Base-by-base conservation (phyloP, 2,888 invertebrate genomes). In the Lasioglossum villosulum region DNA sequence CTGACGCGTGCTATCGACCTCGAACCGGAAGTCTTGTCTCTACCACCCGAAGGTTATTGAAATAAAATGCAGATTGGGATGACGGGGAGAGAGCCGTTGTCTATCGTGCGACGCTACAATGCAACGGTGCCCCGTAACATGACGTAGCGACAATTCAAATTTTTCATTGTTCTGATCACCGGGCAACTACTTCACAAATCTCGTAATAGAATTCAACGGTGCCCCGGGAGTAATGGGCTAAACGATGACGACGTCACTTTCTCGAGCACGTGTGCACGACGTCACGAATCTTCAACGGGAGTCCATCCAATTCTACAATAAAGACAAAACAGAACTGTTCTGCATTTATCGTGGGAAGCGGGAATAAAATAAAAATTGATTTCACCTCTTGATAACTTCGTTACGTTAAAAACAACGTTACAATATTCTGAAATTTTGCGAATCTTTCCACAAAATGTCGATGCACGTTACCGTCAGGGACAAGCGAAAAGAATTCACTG, bases 151-250 rank as follows among this genome's bases (percentile, higher is more conserved):
- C 52, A 76, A 83, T 76, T 70, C 80, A 34, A 66, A 72, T 56
- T 74, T 56, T 77, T 59, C 76, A 75, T 72, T 76, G 56, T 45
- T 56, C 37, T 37, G 56, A 76, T 76, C 75, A 45, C 27, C 45
- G 30, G 23, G n/a, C 48, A 59, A 72, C 59, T 48, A 70, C 77
- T 74, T 75, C 68, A 68, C 74, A 75, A 82, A 84, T 82, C 83
- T 82, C 70, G 34, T 63, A 72, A 56, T 59, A 30, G 71, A 27
- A 76, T 76, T 56, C 72, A 56, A 59, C 39, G 27, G 56, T 16
- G 10, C 23, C 16, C 12, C 16, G 30, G 8, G 76, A 48, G 70
- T 77, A 84, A 74, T 83, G 76, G 76, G 34, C 82, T 19, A 39
- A 63, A 70, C 59, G 70, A 70, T 66, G 73, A 74, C 68, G 70